Percentiles rank a stretch among this genome's conserved stretches.
These are phyloP conservation scores for Octonoba sinensis DNA, from an alignment of 2,888 invertebrate genomes.

Conservation along the genomic window DNA sequence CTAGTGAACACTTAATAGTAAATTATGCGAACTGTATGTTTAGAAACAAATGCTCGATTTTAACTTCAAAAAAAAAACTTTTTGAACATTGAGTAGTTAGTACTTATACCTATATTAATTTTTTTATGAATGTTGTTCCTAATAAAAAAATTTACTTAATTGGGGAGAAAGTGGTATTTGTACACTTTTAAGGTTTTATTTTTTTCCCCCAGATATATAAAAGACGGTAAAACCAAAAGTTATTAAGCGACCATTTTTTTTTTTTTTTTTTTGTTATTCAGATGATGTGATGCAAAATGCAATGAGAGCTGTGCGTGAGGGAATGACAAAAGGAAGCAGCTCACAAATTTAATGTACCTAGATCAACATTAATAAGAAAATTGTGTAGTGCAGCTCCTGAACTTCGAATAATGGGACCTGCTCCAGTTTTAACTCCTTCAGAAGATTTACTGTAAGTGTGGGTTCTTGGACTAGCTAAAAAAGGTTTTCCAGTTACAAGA, in stretches of 20 bases:
- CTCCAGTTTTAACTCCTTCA: not conserved
- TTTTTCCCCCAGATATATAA: not conserved
- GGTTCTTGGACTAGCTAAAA: constrained; percentile 1
- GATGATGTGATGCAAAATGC: not conserved
- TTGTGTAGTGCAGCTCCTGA: not conserved
- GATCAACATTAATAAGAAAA: not conserved
- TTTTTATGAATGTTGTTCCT: too few species aligned
- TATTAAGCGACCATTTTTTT: constrained; percentile 1
- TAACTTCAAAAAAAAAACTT: not conserved
- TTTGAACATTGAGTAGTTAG: constrained; percentile 1
- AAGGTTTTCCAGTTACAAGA: constrained; percentile 1
- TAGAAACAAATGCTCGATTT: constrained; percentile 1
- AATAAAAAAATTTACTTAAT: too few species aligned
- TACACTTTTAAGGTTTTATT: not conserved
- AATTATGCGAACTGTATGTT: not conserved
- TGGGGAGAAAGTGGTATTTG: not conserved
- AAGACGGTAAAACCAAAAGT: not conserved
- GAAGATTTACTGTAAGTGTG: not conserved
- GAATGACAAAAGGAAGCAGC: constrained; percentile 1
- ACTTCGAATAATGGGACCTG: constrained; percentile 1
- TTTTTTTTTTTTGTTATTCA: not conserved
- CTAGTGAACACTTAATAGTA: not conserved
- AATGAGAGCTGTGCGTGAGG: constrained; percentile 1
- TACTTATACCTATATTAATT: not conserved
- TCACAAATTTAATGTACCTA: constrained; percentile 1